A percentile compares a stretch with the other conserved stretches of the same genome.
Evolutionary conservation across 35 echinoderm and acorn worm genomes (phyloP).

Genomic region (Stichopus chloronotus): DNA sequence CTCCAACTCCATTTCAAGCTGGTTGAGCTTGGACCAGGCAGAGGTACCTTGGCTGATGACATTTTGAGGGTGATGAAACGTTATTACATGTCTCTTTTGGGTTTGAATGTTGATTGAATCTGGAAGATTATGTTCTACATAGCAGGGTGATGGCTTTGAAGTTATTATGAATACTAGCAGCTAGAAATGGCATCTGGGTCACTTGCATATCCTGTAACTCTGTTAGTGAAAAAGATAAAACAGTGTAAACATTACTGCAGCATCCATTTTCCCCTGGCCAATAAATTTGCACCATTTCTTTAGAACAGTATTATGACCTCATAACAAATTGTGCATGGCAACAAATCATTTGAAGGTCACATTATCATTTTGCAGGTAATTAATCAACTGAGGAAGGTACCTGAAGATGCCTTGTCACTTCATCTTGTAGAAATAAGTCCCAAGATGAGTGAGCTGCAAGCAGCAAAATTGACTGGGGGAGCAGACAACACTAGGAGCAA

Average conservation of each 20-base stretch:
- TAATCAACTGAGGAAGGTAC: conserved; percentile 62
- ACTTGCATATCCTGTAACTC: no score
- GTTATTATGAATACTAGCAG: no score
- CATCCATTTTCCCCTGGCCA: no score
- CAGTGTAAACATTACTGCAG: no score
- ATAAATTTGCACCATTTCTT: no score
- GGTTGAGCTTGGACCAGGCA: conserved; percentile 95
- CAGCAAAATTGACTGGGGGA: conserved; percentile 71
- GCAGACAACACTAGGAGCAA: not conserved
- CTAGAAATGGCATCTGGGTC: no score
- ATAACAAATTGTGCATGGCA: not conserved
- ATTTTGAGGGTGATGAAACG: conserved; percentile 84
- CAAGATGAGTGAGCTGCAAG: conserved; percentile 88
- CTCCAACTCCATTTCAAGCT: conserved; percentile 69
- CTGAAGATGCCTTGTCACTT: conserved; percentile 73
- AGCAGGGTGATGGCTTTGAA: no score
- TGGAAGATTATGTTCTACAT: no score
- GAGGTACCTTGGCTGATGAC: conserved; percentile 93
- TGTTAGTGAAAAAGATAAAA: no score
- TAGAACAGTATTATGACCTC: not conserved
- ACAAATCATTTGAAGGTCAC: not conserved
- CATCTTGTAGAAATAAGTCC: conserved; percentile 97
- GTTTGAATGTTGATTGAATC: not conserved
- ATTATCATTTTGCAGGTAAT: conserved; percentile 69
- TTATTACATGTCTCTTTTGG: not conserved